Evolutionary conservation across 2,797 vertebrate species (phyloP), one percentile per base, ranked within the genome.

Genomic region (Helarctos malayanus): DNA sequence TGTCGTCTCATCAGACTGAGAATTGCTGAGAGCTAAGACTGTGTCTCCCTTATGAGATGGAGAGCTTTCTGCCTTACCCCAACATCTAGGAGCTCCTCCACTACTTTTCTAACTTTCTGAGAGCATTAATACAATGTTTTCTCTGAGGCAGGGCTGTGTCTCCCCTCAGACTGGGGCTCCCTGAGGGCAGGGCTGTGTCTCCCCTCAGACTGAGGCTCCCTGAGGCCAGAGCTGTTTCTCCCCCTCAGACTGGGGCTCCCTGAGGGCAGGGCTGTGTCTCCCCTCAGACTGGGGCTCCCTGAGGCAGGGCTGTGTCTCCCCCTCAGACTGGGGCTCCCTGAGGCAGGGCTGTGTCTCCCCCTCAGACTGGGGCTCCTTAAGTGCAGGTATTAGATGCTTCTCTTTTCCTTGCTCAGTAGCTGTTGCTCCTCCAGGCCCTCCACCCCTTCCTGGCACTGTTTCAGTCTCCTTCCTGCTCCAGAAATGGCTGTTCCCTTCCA

Each of bases 381-480:
- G 47, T 8, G 9, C 38, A 21, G 25, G 35, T 47, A 4, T 47
- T 18, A 1, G 45, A 27, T 63, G n/a, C 1, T 1, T 73, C 23
- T 16, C 21, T 35, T 0, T 41, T 27, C 57, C 49, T 59, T 23
- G n/a, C 49, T 57, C 32, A 21, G 38, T n/a, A 78, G 41, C 49
- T 32, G 23, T 57, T 23, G 8, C 11, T 4, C 27, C 32, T 10
- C 5, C 11, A 13, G 41, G 35, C 15, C 15, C 0, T 1, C 38
- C 14, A 7, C 23, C 29, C 29, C 21, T 3, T 3, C 54, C 54
- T 15, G 59, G 8, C 19, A 2, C 23, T 10, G 16, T 13, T 15
- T 3, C 25, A 3, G 5, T 85, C 54, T 78, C 7, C 52, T 49
- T 61, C 80, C 59, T 73, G 21, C 47, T 82, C 13, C 35, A 18